phyloP scores from a whole-genome alignment of 2,797 vertebrate species.

The Mus caroli region DNA sequence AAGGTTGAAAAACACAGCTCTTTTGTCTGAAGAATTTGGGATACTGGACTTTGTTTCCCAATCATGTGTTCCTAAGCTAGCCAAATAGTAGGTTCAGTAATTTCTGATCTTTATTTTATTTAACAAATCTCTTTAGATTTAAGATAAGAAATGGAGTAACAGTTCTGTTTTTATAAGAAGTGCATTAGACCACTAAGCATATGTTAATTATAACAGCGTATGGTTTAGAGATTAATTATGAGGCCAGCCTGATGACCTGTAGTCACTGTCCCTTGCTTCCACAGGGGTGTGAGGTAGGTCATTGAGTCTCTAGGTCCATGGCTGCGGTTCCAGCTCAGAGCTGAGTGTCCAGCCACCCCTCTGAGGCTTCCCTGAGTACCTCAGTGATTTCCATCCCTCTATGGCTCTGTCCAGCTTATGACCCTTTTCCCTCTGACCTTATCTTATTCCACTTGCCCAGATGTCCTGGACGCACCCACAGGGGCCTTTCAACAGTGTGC shows the following conservation, averaged over 20 bases:
- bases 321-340: neutral
- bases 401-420: neutral
- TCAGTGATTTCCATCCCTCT: no score
- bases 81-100: neutral
- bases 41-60: neutral
- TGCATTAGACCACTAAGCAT: neutral
- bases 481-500: neutral
- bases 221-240: neutral
- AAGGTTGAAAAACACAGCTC: constrained; percentile 9
- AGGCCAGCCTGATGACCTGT: neutral
- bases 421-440: neutral
- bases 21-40: constrained; percentile 16
- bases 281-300: neutral
- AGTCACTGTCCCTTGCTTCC: neutral
- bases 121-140: constrained; percentile 15
- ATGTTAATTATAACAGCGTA: neutral
- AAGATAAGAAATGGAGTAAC: neutral
- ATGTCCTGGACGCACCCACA: no score
- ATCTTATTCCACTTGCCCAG: neutral
- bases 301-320: neutral
- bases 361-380: accelerated
- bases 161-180: neutral
- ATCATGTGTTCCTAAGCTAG: neutral
- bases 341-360: neutral
- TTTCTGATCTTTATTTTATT: constrained; percentile 21